Evolutionary conservation across 2,113 vertebrate species (phyloP).

Genomic region (Microcebus jonahi): DNA sequence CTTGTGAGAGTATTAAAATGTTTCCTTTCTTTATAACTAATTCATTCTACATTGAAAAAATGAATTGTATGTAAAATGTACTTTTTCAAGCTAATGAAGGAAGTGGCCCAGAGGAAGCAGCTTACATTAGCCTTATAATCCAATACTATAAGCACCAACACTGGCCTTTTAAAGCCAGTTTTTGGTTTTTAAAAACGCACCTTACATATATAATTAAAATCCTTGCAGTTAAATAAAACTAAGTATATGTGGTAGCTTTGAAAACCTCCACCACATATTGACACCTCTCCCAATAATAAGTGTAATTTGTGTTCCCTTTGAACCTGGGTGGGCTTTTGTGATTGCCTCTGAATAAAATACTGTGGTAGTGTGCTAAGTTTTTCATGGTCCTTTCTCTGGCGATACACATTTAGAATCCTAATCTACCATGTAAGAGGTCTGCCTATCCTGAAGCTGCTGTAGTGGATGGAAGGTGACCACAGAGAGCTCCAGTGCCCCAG

Average conservation of each 20-base stretch:
- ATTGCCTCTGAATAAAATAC: conserved; percentile 2
- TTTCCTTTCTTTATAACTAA: background rate
- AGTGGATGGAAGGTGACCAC: background rate
- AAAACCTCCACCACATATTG: background rate
- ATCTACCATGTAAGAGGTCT: background rate
- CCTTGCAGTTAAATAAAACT: background rate
- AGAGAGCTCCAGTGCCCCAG: background rate
- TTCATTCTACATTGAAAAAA: background rate
- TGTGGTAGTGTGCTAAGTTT: background rate
- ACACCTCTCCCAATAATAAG: background rate
- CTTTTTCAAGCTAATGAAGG: background rate
- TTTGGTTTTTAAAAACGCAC: background rate
- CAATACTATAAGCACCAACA: background rate
- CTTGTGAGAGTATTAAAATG: conserved; percentile 5
- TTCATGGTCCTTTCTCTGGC: background rate
- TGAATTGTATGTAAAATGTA: background rate
- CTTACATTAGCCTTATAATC: background rate
- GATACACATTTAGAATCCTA: background rate
- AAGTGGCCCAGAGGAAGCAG: background rate
- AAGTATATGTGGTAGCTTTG: background rate
- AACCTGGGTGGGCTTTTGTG: conserved; percentile 10
- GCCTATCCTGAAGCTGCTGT: background rate
- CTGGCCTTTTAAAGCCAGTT: background rate
- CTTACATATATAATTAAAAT: background rate
- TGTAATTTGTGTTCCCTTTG: background rate